Base-by-base conservation (phyloP, 2,797 vertebrate species). In the Chelonia mydas region DNA sequence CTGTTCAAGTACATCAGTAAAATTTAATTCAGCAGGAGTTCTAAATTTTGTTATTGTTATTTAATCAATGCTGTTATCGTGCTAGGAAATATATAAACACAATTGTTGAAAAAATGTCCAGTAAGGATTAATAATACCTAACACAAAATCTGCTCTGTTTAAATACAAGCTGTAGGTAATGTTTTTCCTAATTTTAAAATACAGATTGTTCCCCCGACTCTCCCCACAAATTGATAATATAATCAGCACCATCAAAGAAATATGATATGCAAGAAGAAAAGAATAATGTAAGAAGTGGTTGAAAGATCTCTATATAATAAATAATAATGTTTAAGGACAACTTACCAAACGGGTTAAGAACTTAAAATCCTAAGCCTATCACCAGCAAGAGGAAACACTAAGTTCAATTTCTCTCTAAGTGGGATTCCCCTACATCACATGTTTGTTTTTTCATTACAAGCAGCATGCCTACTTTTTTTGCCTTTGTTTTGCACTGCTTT, bases 341-440 rank as follows among this genome's bases (percentile, higher is more conserved):
- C 90, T 92, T 92, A 95, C 72, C 91, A 83, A 87, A 55, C 27
- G 33, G 45, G 27, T 76, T 65, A 81, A 68, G 0, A 2, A 61
- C 74, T 41, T 54, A 89, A 91, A 90, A 87, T 85, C 53, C 55
- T 65, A 54, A 33, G 47, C 25, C 80, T 55, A 72, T 33, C 78
- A 54, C 3, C 37, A 77, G 55, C 27, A 81, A 86, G 27, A 68
- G 45, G 81, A 91, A 89, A 25, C 54, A 27, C 45, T 53, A 59
- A 37, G 21, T 57, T 61, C 54, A 41, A 83, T 81, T 53, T 89
- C 76, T 51, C 77, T 72, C 17, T 5, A 1, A 53, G 51, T 78
- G 89, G 81, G 91, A 86, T 93, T 94, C 82, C 85, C 65, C 68
- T 57, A 21, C 27, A 84, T 72, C 87, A 89, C 81, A 59, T 82